These are phyloP conservation scores for Drosophila seclusa DNA, from an alignment of 2,888 invertebrate species.

Conservation along the genomic window DNA sequence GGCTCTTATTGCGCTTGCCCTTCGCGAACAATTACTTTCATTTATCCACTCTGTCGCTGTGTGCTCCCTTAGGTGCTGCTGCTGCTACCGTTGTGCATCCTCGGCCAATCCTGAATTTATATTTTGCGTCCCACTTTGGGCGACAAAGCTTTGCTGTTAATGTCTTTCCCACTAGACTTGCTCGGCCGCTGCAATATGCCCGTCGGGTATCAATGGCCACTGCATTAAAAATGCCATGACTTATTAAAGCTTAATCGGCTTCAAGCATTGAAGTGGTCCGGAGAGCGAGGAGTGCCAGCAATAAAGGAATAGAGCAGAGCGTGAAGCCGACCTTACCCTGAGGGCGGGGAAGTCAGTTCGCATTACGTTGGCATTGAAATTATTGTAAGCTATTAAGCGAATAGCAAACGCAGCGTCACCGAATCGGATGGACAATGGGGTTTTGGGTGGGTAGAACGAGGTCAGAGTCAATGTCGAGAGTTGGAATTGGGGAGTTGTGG, in stretches of 20 bases:
- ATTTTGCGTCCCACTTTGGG: constrained; percentile 25
- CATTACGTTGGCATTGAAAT: constrained; percentile 61
- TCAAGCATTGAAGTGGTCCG: constrained; percentile 26
- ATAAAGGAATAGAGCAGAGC: constrained; percentile 11
- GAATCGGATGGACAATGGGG: constrained; percentile 1
- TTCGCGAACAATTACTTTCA: neutral
- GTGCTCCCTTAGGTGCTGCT: neutral
- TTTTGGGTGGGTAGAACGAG: constrained; percentile 27
- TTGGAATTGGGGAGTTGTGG: constrained; percentile 4
- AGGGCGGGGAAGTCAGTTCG: constrained; percentile 7
- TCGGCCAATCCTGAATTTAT: neutral
- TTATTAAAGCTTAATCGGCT: constrained; percentile 49
- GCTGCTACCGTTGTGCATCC: constrained; percentile 1
- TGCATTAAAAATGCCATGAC: constrained; percentile 48
- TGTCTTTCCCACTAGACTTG: neutral
- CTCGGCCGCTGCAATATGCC: neutral
- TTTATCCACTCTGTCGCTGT: neutral
- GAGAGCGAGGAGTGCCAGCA: neutral
- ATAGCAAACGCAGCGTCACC: constrained; percentile 12
- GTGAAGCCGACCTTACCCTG: neutral
- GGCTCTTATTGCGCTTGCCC: neutral
- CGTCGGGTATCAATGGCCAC: constrained; percentile 24
- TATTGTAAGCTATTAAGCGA: constrained; percentile 67
- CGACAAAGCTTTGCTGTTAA: constrained; percentile 13
- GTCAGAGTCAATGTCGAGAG: constrained; percentile 41